Conservation (phyloP, 1,140 invertebrate species). For the Neodiprion lecontei region DNA sequence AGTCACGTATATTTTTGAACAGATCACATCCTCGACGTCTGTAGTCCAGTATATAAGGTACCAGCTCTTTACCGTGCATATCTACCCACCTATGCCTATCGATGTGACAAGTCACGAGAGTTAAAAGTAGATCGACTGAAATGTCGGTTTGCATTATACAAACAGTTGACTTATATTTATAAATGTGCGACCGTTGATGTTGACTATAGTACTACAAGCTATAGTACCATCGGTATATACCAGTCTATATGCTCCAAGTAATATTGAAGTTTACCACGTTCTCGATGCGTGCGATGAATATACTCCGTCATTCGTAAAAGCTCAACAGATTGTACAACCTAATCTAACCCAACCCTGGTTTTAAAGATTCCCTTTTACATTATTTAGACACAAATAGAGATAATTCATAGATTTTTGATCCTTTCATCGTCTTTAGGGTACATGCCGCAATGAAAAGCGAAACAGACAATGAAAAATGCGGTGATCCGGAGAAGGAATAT, state of each 20-base stretch:
- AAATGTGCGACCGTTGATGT: neutral
- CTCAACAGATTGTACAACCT: too few species aligned
- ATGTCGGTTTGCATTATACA: conserved; percentile 1
- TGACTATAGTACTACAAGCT: too few species aligned
- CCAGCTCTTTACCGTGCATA: neutral
- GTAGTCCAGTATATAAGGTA: neutral
- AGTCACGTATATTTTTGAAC: neutral
- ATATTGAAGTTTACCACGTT: too few species aligned
- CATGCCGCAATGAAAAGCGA: neutral
- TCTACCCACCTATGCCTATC: neutral
- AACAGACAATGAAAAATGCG: too few species aligned
- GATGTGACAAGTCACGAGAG: neutral
- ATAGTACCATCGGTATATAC: too few species aligned
- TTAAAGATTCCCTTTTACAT: neutral
- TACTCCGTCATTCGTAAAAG: too few species aligned
- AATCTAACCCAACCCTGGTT: neutral
- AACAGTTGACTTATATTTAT: conserved; percentile 6
- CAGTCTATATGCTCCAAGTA: too few species aligned
- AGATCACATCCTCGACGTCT: neutral
- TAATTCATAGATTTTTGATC: too few species aligned
- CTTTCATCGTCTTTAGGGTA: neutral
- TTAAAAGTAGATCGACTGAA: conserved; percentile 7
- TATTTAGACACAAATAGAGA: too few species aligned
- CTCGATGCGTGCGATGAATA: too few species aligned
- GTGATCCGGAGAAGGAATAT: too few species aligned